A percentile compares a stretch with the other conserved stretches of the same genome.
Evolutionary conservation across 2,113 vertebrate genomes (phyloP).

Genomic region (Bagarius yarrelli): DNA sequence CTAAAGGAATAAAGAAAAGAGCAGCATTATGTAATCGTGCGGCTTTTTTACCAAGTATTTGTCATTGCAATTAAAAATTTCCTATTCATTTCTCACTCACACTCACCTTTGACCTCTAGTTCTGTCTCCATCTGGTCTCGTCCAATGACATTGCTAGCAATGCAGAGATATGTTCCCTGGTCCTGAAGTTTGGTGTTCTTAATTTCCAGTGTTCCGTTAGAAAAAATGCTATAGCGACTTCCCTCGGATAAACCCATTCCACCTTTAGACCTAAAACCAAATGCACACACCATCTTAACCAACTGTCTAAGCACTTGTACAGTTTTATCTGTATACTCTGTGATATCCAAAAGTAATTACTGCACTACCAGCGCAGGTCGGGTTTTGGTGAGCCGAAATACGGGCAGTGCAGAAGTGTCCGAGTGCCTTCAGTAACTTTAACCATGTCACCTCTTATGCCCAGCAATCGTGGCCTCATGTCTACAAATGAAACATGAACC

Average conservation of each 20-base stretch:
- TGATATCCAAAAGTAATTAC: background rate
- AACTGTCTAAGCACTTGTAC: background rate
- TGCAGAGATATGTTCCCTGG: conserved; percentile 88
- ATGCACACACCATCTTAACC: background rate
- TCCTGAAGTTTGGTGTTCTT: conserved; percentile 80
- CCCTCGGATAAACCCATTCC: conserved; percentile 87
- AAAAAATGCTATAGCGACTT: conserved; percentile 81
- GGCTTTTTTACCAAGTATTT: background rate
- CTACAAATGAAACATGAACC: conserved; percentile 60
- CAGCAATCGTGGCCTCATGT: conserved; percentile 82
- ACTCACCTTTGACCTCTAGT: conserved; percentile 93
- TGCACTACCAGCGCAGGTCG: conserved; percentile 85
- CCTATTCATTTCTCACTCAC: background rate
- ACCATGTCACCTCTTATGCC: conserved; percentile 79
- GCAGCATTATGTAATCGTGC: background rate
- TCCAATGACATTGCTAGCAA: conserved; percentile 89
- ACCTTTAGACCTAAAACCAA: conserved; percentile 86
- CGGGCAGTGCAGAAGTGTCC: conserved; percentile 81
- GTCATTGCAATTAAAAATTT: background rate
- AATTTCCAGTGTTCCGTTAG: conserved; percentile 92
- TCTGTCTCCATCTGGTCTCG: conserved; percentile 86
- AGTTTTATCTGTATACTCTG: background rate
- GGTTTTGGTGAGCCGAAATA: conserved; percentile 94
- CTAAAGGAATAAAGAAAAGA: too few relatives aligned
- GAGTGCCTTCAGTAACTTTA: conserved; percentile 83